Base-by-base conservation (phyloP, 1,140 invertebrate species). In the Macrobrachium rosenbergii region DNA sequence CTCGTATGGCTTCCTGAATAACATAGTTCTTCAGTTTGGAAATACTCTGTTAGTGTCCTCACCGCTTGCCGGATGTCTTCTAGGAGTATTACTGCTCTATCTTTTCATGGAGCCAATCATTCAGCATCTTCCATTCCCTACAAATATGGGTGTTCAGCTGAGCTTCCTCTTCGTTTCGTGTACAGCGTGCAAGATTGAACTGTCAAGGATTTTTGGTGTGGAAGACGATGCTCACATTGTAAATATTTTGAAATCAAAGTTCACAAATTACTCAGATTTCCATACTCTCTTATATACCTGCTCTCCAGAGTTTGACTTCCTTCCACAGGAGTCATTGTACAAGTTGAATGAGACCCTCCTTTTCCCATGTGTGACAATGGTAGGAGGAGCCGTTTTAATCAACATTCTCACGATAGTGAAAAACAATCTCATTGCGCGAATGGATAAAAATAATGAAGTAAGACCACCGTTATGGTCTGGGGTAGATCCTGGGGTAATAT, bases 261-360 rank as follows among this genome's bases (percentile, higher is more conserved):
- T 98, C 67, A 94, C 94, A 0, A 92, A 93, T 89, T 97, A 94
- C 91, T 94, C 94, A 90, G 95, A 95, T 89, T 97, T 97, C 90
- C 96, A 97, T 90, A 97, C 96, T 0, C 92, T 96, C 90, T 92
- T 98, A 16, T 98, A 98, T 89, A 97, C 96, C 0, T 98, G 96
- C 92, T 94, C 96, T 2, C 92, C 94, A 2, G 96, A 97, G 90
- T 97, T 97, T 92, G 95, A 96, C 90, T 96, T 96, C 91, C 90
- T 97, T n/a, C 94, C 93, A 2, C 92, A 93, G 45, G 92, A 92
- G 62, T 93, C 93, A 0, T 90, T 94, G 5, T 90, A 92, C 3
- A 93, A 93, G 63, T 91, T 95, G 43, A 91, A 91, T 0, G 90
- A 91, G 82, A 94, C 95, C 0, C 90, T 94, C 12, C 89, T 96